Evolutionary conservation across 1,140 invertebrate species (phyloP).

Genomic region (Ectropis grisescens): DNA sequence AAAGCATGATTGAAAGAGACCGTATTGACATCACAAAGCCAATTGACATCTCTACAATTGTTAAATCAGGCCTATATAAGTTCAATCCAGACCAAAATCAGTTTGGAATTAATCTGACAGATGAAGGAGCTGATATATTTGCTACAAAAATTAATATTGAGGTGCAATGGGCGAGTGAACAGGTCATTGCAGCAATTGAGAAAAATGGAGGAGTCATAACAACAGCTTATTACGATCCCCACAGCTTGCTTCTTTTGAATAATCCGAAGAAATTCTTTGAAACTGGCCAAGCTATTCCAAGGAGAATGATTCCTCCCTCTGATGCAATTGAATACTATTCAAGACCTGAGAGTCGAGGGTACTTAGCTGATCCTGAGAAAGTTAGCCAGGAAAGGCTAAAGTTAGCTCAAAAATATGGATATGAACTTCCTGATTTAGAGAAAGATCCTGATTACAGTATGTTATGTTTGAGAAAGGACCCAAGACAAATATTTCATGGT

Average conservation of each 20-base stretch:
- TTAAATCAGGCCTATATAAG: conserved; percentile 84
- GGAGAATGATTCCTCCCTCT: conserved; percentile 90
- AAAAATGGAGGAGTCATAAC: conserved; percentile 94
- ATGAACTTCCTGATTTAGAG: conserved; percentile 84
- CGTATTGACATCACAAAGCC: conserved; percentile 84
- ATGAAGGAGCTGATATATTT: conserved; percentile 93
- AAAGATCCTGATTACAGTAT: conserved; percentile 83
- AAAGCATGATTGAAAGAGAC: conserved; percentile 91
- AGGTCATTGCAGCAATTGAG: conserved; percentile 96
- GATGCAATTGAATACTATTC: conserved; percentile 94
- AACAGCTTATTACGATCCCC: conserved; percentile 93
- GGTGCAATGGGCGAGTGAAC: conserved; percentile 95
- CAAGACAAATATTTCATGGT: conserved; percentile 94
- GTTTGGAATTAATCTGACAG: conserved; percentile 94
- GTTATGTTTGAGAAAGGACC: conserved; percentile 87
- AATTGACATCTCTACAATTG: conserved; percentile 89
- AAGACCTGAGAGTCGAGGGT: conserved; percentile 86
- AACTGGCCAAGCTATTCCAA: conserved; percentile 89
- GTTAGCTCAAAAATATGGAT: conserved; percentile 97
- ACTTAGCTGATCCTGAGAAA: conserved; percentile 94
- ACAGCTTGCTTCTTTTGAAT: conserved; percentile 78
- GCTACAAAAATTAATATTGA: conserved; percentile 95
- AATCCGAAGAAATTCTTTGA: conserved; percentile 90
- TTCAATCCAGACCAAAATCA: conserved; percentile 82
- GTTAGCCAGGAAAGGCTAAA: conserved; percentile 83